Conservation (phyloP, 2,888 invertebrate species). For the Cryptocephalus primarius region DNA sequence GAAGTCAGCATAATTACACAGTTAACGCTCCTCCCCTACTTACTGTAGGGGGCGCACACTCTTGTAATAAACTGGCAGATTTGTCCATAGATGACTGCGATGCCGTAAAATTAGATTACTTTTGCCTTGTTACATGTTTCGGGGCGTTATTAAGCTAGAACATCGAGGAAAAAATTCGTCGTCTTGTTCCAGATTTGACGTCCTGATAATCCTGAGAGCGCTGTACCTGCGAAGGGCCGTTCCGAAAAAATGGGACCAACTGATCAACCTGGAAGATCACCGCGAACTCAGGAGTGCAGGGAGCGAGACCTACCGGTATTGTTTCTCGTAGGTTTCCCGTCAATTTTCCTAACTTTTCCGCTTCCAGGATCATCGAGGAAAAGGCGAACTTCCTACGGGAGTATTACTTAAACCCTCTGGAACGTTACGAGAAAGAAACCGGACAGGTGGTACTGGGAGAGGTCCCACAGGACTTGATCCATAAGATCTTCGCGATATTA, state of each 20-base stretch:
- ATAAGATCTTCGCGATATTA: constrained; percentile 68
- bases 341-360: background rate
- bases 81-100: too few species aligned
- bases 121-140: too few species aligned
- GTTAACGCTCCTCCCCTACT: too few species aligned
- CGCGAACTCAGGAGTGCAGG: constrained; percentile 55
- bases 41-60: too few species aligned
- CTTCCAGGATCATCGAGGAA: constrained; percentile 52
- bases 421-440: constrained; percentile 39
- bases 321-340: too few species aligned
- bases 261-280: constrained; percentile 63
- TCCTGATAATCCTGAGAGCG: constrained; percentile 58
- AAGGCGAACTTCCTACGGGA: constrained; percentile 53
- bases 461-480: constrained; percentile 46
- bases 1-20: too few species aligned
- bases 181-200: constrained; percentile 58
- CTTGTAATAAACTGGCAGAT: too few species aligned
- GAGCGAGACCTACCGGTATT: constrained; percentile 57
- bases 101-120: too few species aligned
- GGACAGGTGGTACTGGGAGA: constrained; percentile 42
- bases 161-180: constrained; percentile 46
- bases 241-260: constrained; percentile 54
- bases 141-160: too few species aligned
- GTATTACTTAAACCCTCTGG: constrained; percentile 38
- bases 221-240: constrained; percentile 56